phyloP scores from a whole-genome alignment of 2,113 vertebrate genomes.

The Marmota monax region DNA sequence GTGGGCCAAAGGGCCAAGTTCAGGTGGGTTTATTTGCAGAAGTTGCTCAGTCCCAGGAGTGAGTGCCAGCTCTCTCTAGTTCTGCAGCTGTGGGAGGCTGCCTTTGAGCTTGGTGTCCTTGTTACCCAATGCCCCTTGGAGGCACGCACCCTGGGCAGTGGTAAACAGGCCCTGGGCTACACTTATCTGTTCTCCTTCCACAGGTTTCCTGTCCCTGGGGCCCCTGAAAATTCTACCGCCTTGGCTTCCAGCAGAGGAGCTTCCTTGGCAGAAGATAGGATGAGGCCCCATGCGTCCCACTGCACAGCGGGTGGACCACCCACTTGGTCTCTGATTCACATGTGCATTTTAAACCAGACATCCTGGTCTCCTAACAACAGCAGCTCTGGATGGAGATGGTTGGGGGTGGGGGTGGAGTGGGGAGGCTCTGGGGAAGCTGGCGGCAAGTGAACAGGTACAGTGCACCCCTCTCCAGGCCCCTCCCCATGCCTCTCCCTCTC shows the following conservation, averaged over 20 bases:
- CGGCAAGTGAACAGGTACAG: neutral
- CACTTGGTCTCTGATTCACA: too few species aligned
- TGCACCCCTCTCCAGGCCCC: neutral
- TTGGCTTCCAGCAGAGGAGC: neutral
- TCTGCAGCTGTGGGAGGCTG: fast-evolving
- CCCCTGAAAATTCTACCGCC: fast-evolving
- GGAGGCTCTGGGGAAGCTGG: too few species aligned
- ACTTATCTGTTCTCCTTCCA: neutral
- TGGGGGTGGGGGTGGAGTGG: too few species aligned
- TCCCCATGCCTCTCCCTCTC: neutral
- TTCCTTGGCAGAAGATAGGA: neutral
- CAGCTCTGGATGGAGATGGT: neutral
- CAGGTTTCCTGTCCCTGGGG: neutral
- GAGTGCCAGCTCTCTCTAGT: fast-evolving
- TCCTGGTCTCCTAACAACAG: too few species aligned
- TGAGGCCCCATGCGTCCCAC: too few species aligned
- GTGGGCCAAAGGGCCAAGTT: neutral
- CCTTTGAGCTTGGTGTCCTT: neutral
- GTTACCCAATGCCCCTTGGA: neutral
- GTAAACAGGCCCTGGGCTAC: neutral
- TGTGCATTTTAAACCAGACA: fast-evolving
- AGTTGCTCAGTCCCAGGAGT: fast-evolving
- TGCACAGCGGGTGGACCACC: too few species aligned
- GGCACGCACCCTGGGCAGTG: neutral
- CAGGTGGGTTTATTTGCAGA: neutral